These are phyloP conservation scores for Echinops telfairi DNA, from an alignment of 2,113 vertebrate species.

Conservation along the genomic window DNA sequence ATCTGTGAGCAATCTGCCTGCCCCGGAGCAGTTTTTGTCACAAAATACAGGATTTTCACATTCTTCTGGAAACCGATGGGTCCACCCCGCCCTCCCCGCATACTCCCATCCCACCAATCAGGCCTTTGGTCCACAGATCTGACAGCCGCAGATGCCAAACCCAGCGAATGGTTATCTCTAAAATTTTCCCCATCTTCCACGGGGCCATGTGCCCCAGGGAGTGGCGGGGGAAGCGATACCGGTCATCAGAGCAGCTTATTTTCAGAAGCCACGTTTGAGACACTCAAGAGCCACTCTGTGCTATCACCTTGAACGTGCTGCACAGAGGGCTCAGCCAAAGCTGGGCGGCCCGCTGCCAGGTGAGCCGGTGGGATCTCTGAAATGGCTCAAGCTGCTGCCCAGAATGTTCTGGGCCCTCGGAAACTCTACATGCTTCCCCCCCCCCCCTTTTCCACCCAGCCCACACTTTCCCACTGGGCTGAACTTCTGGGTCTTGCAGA, in stretches of 20 bases:
- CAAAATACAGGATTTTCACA: slow-evolving; percentile 79
- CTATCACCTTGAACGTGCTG: slow-evolving; percentile 40
- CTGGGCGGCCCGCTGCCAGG: background rate
- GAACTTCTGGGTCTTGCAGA: slow-evolving; percentile 74
- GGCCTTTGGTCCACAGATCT: slow-evolving; percentile 37
- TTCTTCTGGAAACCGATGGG: slow-evolving; percentile 81
- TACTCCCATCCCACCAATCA: slow-evolving; percentile 64
- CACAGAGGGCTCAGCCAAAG: background rate
- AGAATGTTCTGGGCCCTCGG: slow-evolving; percentile 22
- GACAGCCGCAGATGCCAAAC: slow-evolving; percentile 66
- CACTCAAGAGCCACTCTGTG: slow-evolving; percentile 53
- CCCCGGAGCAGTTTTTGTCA: slow-evolving; percentile 78
- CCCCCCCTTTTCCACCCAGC: background rate
- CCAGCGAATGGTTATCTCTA: slow-evolving; percentile 73
- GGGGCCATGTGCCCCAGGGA: slow-evolving; percentile 58
- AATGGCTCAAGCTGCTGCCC: background rate
- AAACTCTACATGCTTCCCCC: slow-evolving; percentile 52
- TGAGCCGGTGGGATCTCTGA: background rate
- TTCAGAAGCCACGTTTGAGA: slow-evolving; percentile 74
- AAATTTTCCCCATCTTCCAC: slow-evolving; percentile 76
- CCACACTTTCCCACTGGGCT: slow-evolving; percentile 54
- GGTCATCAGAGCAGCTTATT: slow-evolving; percentile 68
- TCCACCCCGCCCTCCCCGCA: slow-evolving; percentile 19
- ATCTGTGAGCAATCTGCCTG: slow-evolving; percentile 81
- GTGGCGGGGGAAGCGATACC: slow-evolving; percentile 62